phyloP scores from a whole-genome alignment of 2,888 invertebrate genomes.

The Caenorhabditis afra region DNA sequence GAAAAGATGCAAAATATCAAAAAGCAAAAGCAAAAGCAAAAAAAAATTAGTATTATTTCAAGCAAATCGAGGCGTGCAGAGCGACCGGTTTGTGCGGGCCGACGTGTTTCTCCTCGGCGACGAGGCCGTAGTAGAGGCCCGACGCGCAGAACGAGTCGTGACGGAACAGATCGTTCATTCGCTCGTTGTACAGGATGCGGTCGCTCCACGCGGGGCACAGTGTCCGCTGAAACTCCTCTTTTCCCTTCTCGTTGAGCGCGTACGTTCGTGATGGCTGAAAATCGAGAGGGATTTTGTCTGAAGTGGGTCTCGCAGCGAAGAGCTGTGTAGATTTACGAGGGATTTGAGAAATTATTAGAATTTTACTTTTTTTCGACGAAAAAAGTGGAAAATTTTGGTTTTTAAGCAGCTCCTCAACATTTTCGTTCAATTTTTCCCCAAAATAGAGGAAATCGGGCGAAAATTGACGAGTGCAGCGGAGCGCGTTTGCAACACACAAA shows the following conservation, averaged over 20 bases:
- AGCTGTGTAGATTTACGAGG: too few relatives aligned
- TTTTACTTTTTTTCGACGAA: too few relatives aligned
- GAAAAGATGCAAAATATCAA: constrained; percentile 12
- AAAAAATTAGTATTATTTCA: constrained; percentile 59
- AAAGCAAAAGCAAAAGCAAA: not conserved
- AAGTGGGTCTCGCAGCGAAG: too few relatives aligned
- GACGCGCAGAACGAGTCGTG: constrained; percentile 75
- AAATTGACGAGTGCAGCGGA: too few relatives aligned
- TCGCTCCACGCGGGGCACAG: constrained; percentile 74
- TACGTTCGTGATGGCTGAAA: constrained; percentile 72
- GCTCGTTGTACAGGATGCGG: constrained; percentile 69
- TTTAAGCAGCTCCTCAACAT: too few relatives aligned
- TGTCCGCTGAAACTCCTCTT: constrained; percentile 70
- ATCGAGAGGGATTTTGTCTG: too few relatives aligned
- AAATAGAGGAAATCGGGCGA: too few relatives aligned
- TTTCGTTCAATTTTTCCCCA: too few relatives aligned
- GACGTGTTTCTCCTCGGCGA: constrained; percentile 67
- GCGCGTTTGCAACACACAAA: too few relatives aligned
- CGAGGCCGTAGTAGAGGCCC: constrained; percentile 74
- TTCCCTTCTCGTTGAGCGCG: constrained; percentile 63
- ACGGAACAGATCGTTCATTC: constrained; percentile 71
- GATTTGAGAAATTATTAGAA: too few relatives aligned
- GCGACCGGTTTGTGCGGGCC: constrained; percentile 73
- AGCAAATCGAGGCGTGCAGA: constrained; percentile 71
- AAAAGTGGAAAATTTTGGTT: too few relatives aligned